Evolutionary conservation across 2,113 vertebrate genomes (phyloP).

Genomic region (Hassar affinis): DNA sequence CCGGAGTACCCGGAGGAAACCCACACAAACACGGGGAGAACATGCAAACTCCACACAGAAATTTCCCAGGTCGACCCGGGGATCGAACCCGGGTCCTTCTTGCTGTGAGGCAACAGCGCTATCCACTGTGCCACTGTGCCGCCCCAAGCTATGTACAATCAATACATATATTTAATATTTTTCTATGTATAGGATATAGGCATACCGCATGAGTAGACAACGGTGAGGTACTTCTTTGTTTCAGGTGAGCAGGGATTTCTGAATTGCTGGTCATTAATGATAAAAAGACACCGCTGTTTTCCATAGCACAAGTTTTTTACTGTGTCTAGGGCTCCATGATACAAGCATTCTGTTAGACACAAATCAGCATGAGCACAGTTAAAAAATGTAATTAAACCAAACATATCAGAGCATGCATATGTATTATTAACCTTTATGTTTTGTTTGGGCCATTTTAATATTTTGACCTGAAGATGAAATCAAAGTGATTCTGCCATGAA

Average conservation of each 20-base stretch:
- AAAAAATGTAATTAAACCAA: not conserved
- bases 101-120: too few relatives aligned
- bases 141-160: not conserved
- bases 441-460: not conserved
- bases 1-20: too few relatives aligned
- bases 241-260: slow-evolving; percentile 87
- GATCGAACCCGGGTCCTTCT: too few relatives aligned
- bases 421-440: not conserved
- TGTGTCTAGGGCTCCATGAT: slow-evolving; percentile 79
- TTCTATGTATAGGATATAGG: slow-evolving; percentile 10
- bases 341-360: slow-evolving; percentile 83
- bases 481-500: not conserved
- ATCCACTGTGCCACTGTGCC: too few relatives aligned
- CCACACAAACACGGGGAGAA: too few relatives aligned
- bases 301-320: slow-evolving; percentile 84
- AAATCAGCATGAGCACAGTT: not conserved
- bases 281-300: slow-evolving; percentile 83
- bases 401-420: not conserved
- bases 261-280: slow-evolving; percentile 79
- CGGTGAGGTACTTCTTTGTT: slow-evolving; percentile 87
- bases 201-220: slow-evolving; percentile 92
- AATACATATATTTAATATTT: not conserved
- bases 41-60: too few relatives aligned
- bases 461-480: not conserved
- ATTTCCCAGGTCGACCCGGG: too few relatives aligned